These are phyloP conservation scores for Struthio camelus DNA, from an alignment of 2,113 vertebrate species.

Conservation along the genomic window DNA sequence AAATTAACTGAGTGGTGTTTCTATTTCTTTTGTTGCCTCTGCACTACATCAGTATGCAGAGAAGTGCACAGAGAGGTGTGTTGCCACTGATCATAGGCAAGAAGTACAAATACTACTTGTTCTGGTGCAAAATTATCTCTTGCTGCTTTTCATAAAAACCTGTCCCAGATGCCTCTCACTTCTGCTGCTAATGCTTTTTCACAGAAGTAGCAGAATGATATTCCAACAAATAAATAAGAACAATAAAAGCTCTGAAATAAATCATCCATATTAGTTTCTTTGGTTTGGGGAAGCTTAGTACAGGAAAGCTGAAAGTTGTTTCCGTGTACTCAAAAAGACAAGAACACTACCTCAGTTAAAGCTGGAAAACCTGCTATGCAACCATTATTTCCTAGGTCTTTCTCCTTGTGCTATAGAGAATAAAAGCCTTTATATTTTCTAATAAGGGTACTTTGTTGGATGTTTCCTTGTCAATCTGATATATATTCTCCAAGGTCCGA, in stretches of 20 bases:
- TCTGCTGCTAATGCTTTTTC: background rate
- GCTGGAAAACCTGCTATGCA: background rate
- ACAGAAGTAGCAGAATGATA: background rate
- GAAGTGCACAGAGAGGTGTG: background rate
- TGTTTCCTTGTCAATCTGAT: background rate
- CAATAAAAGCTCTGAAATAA: background rate
- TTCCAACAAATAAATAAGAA: background rate
- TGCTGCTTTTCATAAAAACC: background rate
- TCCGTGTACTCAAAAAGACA: background rate
- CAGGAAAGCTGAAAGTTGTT: background rate
- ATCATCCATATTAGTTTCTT: fast-evolving
- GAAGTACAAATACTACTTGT: background rate
- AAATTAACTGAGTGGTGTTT: background rate
- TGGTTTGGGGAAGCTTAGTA: background rate
- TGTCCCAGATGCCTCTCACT: background rate
- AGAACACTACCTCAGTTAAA: background rate
- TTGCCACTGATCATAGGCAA: background rate
- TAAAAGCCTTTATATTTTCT: background rate
- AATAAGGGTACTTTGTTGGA: background rate
- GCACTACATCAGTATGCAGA: background rate
- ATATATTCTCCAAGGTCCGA: background rate
- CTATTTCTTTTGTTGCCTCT: background rate
- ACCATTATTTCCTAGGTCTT: fast-evolving
- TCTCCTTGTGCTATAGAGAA: background rate
- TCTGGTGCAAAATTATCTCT: background rate